Conservation (phyloP, 2,113 vertebrate genomes). For the Thalassoma bifasciatum region DNA sequence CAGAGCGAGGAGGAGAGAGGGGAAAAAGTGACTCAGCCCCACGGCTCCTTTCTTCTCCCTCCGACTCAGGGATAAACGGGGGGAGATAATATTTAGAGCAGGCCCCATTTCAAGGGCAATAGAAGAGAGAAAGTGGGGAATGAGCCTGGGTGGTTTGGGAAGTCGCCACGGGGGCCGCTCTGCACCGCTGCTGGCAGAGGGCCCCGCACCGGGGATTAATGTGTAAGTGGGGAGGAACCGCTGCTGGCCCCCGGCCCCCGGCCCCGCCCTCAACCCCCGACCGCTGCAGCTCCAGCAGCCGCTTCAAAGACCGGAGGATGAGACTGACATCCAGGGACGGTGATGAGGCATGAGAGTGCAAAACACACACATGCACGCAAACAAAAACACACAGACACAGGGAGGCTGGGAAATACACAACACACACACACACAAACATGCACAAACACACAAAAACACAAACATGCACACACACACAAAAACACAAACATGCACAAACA, state of each 20-base stretch:
- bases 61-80: constrained; percentile 78
- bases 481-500: too few relatives aligned
- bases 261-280: constrained; percentile 72
- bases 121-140: constrained; percentile 82
- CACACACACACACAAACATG: constrained; percentile 31
- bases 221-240: constrained; percentile 68
- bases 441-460: too few relatives aligned
- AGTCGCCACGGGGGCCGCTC: constrained; percentile 58
- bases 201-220: constrained; percentile 65
- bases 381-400: constrained; percentile 55
- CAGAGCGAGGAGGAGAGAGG: constrained; percentile 64
- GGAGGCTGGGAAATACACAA: constrained; percentile 53
- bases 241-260: constrained; percentile 80
- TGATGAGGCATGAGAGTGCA: constrained; percentile 80
- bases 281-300: constrained; percentile 84
- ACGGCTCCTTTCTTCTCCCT: constrained; percentile 77
- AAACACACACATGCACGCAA: constrained; percentile 57
- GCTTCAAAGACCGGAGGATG: constrained; percentile 89
- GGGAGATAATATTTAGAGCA: constrained; percentile 81
- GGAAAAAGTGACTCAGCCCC: constrained; percentile 83
- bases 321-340: constrained; percentile 84
- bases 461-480: too few relatives aligned
- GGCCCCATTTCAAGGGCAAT: constrained; percentile 84
- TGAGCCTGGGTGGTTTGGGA: constrained; percentile 83
- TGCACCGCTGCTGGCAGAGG: constrained; percentile 58